Evolutionary conservation across 2,888 invertebrate species (phyloP), one percentile per base, ranked within the genome.

Genomic region (Mesorhabditis sp.): DNA sequence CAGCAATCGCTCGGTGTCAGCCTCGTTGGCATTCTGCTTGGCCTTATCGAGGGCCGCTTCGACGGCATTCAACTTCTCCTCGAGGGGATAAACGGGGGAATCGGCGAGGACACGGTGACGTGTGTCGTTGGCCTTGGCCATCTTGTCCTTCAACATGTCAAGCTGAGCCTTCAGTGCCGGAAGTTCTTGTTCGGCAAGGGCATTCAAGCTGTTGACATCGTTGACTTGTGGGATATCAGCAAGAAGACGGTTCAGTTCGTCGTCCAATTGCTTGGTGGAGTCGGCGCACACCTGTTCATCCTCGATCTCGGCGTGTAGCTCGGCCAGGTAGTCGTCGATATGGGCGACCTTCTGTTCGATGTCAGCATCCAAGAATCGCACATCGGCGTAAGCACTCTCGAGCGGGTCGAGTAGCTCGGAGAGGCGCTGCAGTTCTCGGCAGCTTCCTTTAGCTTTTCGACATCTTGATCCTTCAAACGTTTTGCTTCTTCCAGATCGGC

Each of bases 351-450:
- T 73, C 68, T 82, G 77, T 64, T 82, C 79, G 63, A 76, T 71
- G 61, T 82, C 80, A 6, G 78, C 77, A 63, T 82, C 79, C 67
- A 78, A 72, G 75, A 82, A 82, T 67, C 81, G 78, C 42, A 80
- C 79, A 66, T 80, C 80, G 15, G 78, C 74, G 67, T 80, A 76
- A n/a, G 79, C 78, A 66, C 72, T 78, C 64, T 77, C 82, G 45
- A 80, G 75, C 67, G 80, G 80, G 67, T 80, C 72, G 41, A 80
- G 72, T 66, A 74, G 70, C 67, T 81, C 77, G 44, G 77, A 78
- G 44, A 80, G 73, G 45, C 72, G 71, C 71, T 80, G 77, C 72
- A 82, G 61, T 45, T 74, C 69, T 50, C 63, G 62, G 45, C 73
- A 58, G 72, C 74, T 58, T 67, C 72, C 62, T 72, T 69, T 45